Percentiles rank a stretch among this genome's conserved stretches.
Evolutionary conservation across 2,113 vertebrate species (phyloP).

Genomic region (Semnornis frantzii): DNA sequence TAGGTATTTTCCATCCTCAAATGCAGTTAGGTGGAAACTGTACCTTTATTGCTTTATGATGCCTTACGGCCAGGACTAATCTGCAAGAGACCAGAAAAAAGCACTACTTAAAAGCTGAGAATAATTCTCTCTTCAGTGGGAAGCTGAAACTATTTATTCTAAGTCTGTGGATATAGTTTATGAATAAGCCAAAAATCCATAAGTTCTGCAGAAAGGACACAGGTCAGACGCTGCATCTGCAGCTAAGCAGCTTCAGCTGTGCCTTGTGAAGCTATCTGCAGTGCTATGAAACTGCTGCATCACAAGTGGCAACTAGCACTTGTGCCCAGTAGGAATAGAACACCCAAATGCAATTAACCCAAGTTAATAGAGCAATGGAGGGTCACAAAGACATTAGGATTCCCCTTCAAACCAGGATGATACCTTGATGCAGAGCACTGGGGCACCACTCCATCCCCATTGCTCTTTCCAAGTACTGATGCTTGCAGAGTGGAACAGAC

Average conservation of each 20-base stretch:
- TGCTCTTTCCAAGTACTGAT: neutral
- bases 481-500: neutral
- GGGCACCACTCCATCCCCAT: neutral
- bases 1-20: constrained; percentile 14
- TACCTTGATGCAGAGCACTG: neutral
- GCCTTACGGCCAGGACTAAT: constrained; percentile 35
- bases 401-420: neutral
- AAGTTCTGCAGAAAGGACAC: constrained; percentile 42
- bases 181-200: constrained; percentile 31
- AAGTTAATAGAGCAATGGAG: neutral
- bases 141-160: constrained; percentile 9
- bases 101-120: constrained; percentile 20
- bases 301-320: neutral
- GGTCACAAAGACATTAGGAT: neutral
- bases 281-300: neutral
- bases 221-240: constrained; percentile 41
- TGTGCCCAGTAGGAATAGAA: neutral
- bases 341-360: neutral
- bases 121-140: constrained; percentile 24
- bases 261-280: constrained; percentile 4
- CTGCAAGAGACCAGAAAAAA: neutral
- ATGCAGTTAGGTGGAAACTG: constrained; percentile 32
- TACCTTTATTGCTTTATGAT: constrained; percentile 27
- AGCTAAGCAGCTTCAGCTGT: constrained; percentile 47
- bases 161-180: constrained; percentile 50